Percentiles rank a stretch among this genome's conserved stretches.
Conservation (phyloP, 2,797 vertebrate species). For the Pangasius macronema region DNA sequence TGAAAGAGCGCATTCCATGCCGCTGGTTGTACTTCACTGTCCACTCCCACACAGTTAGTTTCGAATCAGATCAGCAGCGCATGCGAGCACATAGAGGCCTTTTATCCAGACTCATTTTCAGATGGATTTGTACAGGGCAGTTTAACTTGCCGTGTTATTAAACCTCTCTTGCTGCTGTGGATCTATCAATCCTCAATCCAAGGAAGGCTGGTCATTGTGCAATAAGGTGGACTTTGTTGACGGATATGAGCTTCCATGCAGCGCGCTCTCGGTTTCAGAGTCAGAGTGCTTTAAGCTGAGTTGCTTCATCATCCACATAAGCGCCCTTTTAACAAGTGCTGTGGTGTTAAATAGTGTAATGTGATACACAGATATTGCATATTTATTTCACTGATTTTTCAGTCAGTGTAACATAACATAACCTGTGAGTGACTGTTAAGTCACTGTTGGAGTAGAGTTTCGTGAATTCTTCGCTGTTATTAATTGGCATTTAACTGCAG, state of each 20-base stretch:
- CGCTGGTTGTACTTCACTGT: background rate
- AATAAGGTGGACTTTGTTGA: background rate
- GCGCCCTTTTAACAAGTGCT: background rate
- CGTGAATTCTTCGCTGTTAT: background rate
- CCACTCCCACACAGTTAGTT: background rate
- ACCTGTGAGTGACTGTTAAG: background rate
- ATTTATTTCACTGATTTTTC: background rate
- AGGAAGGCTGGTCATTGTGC: background rate
- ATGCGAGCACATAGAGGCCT: background rate
- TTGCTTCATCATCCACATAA: background rate
- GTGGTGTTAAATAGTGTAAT: background rate
- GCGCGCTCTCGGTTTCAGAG: background rate
- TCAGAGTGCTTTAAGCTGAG: no score
- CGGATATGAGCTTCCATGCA: background rate
- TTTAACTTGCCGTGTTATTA: slow-evolving; percentile 1
- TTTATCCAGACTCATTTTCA: background rate
- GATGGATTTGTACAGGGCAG: background rate
- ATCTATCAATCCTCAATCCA: background rate
- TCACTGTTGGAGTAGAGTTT: background rate
- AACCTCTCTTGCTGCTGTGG: background rate
- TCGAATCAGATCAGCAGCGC: background rate
- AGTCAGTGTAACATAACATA: background rate
- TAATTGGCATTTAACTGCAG: background rate
- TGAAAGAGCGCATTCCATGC: background rate
- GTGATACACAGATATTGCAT: background rate